Evolutionary conservation across 2,888 invertebrate genomes (phyloP).

Genomic region (Xanthorhoe spadicearia): DNA sequence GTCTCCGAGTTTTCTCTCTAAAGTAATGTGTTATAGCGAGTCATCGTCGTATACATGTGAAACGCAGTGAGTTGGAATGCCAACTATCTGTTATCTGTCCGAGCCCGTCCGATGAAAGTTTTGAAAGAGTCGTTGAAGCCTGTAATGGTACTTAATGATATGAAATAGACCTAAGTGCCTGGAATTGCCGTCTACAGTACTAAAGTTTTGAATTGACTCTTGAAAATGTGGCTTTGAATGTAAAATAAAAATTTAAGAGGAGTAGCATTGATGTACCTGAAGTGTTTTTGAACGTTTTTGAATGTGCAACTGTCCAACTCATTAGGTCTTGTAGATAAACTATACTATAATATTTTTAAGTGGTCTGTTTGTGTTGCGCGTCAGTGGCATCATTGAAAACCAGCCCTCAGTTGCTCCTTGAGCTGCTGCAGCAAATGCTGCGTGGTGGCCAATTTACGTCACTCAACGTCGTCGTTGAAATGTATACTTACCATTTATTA

Average conservation of each 20-base stretch:
- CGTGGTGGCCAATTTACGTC: too few species aligned
- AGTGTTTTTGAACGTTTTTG: too few species aligned
- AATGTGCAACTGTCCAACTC: too few species aligned
- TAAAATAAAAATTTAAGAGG: not conserved
- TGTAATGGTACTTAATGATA: not conserved
- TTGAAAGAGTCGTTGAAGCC: conserved; percentile 11
- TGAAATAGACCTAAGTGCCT: not conserved
- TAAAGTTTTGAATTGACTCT: not conserved
- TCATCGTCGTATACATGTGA: not conserved
- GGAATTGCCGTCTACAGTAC: not conserved
- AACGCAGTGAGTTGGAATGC: conserved; percentile 15
- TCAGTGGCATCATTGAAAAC: too few species aligned
- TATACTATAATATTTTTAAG: too few species aligned
- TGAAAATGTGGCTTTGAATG: not conserved
- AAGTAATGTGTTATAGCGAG: not conserved
- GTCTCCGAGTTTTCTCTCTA: not conserved
- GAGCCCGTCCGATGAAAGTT: conserved; percentile 11
- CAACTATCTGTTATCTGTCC: conserved; percentile 23
- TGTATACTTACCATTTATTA: too few species aligned
- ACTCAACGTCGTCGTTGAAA: too few species aligned
- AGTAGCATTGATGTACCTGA: not conserved
- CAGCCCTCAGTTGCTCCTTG: too few species aligned
- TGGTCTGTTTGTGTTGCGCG: too few species aligned
- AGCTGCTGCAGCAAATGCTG: too few species aligned
- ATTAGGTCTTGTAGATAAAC: too few species aligned